phyloP scores from a whole-genome alignment of 2,888 invertebrate genomes.

The Anarsia innoxiella region DNA sequence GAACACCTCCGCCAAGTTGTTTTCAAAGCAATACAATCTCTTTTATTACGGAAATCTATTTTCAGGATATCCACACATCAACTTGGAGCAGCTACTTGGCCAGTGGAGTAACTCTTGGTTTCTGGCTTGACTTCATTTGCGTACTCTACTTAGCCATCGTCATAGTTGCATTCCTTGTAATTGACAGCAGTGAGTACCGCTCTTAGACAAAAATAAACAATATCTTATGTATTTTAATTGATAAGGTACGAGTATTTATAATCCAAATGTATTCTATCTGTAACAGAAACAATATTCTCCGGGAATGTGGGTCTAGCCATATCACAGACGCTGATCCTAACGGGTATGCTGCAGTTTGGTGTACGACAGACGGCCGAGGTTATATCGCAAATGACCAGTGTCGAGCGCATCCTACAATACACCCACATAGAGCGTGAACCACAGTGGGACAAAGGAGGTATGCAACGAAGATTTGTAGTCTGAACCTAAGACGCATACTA shows the following conservation, averaged over 20 bases:
- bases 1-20: too few relatives aligned
- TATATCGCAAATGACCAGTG: slow-evolving; percentile 82
- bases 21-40: too few relatives aligned
- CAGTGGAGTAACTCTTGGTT: slow-evolving; percentile 82
- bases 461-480: too few relatives aligned
- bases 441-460: slow-evolving; percentile 68
- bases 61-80: slow-evolving; percentile 82
- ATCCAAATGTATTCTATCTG: too few relatives aligned
- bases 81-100: slow-evolving; percentile 82
- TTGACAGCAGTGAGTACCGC: slow-evolving; percentile 67
- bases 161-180: slow-evolving; percentile 79
- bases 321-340: slow-evolving; percentile 80
- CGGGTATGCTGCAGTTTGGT: slow-evolving; percentile 82
- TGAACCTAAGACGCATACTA: too few relatives aligned
- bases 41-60: too few relatives aligned
- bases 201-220: slow-evolving; percentile 43
- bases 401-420: slow-evolving; percentile 83
- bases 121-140: slow-evolving; percentile 85
- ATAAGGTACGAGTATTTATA: too few relatives aligned
- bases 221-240: too few relatives aligned
- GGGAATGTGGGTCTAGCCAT: slow-evolving; percentile 83
- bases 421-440: slow-evolving; percentile 79
- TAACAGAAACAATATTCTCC: slow-evolving; percentile 64
- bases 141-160: slow-evolving; percentile 81
- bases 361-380: slow-evolving; percentile 81